These are phyloP conservation scores for Sander vitreus DNA, from an alignment of 2,113 vertebrate genomes.

Conservation along the genomic window DNA sequence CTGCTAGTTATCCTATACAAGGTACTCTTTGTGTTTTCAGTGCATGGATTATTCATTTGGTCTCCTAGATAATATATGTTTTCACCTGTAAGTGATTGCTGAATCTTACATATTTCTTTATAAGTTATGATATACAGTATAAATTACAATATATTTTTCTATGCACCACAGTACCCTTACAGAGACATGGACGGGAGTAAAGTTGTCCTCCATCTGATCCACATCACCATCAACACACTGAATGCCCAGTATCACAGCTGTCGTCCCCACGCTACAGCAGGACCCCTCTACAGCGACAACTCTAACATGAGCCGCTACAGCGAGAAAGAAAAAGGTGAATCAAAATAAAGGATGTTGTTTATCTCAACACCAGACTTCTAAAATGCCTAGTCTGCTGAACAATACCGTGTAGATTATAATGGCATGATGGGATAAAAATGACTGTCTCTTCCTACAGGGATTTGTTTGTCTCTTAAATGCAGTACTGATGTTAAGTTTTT, in stretches of 20 bases:
- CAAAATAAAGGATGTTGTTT: constrained; percentile 1
- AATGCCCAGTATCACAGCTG: constrained; percentile 99
- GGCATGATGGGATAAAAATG: background rate
- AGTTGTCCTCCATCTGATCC: constrained; percentile 95
- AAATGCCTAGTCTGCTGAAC: background rate
- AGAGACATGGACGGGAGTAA: constrained; percentile 98
- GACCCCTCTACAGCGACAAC: constrained; percentile 98
- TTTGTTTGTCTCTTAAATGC: background rate
- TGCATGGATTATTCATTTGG: background rate
- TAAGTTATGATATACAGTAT: background rate
- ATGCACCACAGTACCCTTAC: constrained; percentile 91
- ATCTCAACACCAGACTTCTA: background rate
- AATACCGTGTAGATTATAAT: background rate
- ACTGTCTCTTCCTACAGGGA: background rate
- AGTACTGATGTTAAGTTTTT: constrained; percentile 48
- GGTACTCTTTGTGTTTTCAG: constrained; percentile 77
- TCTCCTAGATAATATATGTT: background rate
- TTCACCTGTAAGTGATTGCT: background rate
- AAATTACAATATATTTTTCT: background rate
- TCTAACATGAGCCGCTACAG: constrained; percentile 99
- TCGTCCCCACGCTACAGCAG: constrained; percentile 94
- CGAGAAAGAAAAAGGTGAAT: constrained; percentile 97
- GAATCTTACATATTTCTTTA: background rate
- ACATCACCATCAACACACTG: constrained; percentile 98
- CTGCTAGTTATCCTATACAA: constrained; percentile 98